Base-by-base conservation (phyloP, 2,113 vertebrate species). In the Xiphophorus couchianus region DNA sequence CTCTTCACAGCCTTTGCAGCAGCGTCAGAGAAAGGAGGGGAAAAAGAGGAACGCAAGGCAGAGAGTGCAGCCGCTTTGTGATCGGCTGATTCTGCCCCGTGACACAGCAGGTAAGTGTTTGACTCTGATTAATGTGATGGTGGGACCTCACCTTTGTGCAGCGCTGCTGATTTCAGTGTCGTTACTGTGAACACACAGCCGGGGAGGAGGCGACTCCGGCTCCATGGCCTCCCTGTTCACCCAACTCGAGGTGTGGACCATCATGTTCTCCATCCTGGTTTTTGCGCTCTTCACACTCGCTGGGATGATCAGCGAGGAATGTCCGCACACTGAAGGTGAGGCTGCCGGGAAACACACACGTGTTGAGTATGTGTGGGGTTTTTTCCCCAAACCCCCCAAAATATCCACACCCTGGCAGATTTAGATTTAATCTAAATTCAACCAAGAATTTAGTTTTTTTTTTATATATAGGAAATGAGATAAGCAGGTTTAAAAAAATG, bases 211-310 rank as follows among this genome's bases (percentile, higher is more conserved):
- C 2, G 12, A 61, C 29, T 10, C 28, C 33, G 67, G 69, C 22
- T 44, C 77, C 80, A 94, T 94, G 94, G 84, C 76, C 0, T 86
- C 84, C 72, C 66, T 71, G 3, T 68, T 86, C 30, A 86, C 88
- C 2, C 91, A 93, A 80, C 75, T 94, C 78, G 94, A 95, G 80
- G 84, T 29, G 62, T 17, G 85, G 66, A 85, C 60, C 2, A 88
- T 94, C 69, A 3, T 93, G 28, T 90, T 94, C 62, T 91, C 91
- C 42, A 83, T 94, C 29, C 44, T 92, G 78, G 87, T 93, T 44
- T 95, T 94, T 28, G 44, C 83, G 77, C 79, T 95, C 39, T 88
- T 92, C 81, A 91, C 91, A 5, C 75, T 93, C 19, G 77, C 63
- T 42, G 93, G 94, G 64, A 86, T 94, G 60, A 73, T 94, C 44